Evolutionary conservation across 2,113 vertebrate genomes (phyloP).

Genomic region (Plectropomus leopardus): DNA sequence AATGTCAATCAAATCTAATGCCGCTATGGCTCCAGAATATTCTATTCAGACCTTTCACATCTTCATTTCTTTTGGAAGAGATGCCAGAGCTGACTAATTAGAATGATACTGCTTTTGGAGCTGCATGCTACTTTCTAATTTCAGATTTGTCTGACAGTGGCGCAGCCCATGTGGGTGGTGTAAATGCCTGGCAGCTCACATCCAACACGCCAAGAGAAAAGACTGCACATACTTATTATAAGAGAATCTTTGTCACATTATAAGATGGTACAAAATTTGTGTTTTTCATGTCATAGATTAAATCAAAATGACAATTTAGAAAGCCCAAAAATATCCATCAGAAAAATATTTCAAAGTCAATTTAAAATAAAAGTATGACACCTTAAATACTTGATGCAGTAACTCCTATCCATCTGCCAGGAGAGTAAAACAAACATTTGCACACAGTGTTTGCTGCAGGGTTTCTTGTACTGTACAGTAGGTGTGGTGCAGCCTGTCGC

Average conservation of each 20-base stretch:
- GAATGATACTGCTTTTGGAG: slow-evolving; percentile 47
- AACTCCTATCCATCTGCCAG: slow-evolving; percentile 1
- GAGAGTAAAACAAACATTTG: slow-evolving; percentile 31
- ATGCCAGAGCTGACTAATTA: slow-evolving; percentile 62
- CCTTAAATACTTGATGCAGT: neutral
- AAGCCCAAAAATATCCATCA: neutral
- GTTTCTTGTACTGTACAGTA: slow-evolving; percentile 48
- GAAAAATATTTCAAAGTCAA: neutral
- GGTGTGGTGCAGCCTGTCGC: slow-evolving; percentile 47
- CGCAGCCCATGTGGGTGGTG: slow-evolving; percentile 68
- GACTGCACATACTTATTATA: slow-evolving; percentile 45
- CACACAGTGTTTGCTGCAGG: slow-evolving; percentile 52
- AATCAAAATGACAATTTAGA: neutral
- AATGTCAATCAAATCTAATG: slow-evolving; percentile 39
- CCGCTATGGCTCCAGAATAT: neutral
- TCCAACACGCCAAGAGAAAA: slow-evolving; percentile 33
- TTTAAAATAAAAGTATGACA: neutral
- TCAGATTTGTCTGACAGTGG: slow-evolving; percentile 62
- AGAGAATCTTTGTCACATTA: slow-evolving; percentile 18
- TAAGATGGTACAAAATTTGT: neutral
- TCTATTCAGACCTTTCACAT: slow-evolving; percentile 38
- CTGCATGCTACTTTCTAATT: slow-evolving; percentile 54
- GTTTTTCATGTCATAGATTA: neutral
- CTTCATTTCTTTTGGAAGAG: slow-evolving; percentile 34
- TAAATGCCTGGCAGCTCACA: slow-evolving; percentile 58